Base-by-base conservation (phyloP, 2,888 invertebrate species). In the Caradrina kadenii region DNA sequence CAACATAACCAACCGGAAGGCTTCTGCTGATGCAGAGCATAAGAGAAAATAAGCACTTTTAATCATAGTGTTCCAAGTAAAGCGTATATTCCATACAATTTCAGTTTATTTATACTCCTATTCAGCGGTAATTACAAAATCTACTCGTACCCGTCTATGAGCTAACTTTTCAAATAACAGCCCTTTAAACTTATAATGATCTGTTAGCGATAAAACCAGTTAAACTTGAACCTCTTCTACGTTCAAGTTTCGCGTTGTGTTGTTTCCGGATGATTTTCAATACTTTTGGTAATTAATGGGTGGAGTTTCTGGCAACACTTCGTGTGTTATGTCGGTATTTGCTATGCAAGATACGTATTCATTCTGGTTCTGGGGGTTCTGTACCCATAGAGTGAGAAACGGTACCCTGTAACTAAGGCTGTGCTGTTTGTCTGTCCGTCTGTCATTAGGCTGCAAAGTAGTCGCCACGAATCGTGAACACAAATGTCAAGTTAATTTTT, bases 171-270 rank as follows among this genome's bases (percentile, higher is more conserved):
- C 68, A 42, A 79, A 76, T 60, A 76, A 69, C 76, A 70, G 22
- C 48, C 62, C 53, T 31, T 69, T 65, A 63, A 80, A 80, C 67
- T 80, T 80, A 70, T 80, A 80, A 80, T 79, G 78, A 79, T 72
- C 72, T 53, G 63, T 67, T 66, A 56, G 48, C 42, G 17, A 69
- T 52, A 39, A 35, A 65, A 63, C 65, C 71, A 66, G 71, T 55
- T 55, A 60, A 39, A 67, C 66, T 58, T 60, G 4, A 19, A 49
- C 19, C 50, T 52, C 59, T 60, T 45, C 58, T 31, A 22, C 6
- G 13, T 49, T 59, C n/a, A 63, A 65, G 53, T 73, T 79, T 61
- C 17, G 59, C 62, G 39, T 39, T 13, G 10, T 67, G 64, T 73
- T 69, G n/a, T 59, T 76, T 61, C 45, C 10, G 17, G 35, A 59